Percentiles rank a stretch among this genome's conserved stretches.
phyloP scores from a whole-genome alignment of 2,888 invertebrate species.

The Girardia tigrina region DNA sequence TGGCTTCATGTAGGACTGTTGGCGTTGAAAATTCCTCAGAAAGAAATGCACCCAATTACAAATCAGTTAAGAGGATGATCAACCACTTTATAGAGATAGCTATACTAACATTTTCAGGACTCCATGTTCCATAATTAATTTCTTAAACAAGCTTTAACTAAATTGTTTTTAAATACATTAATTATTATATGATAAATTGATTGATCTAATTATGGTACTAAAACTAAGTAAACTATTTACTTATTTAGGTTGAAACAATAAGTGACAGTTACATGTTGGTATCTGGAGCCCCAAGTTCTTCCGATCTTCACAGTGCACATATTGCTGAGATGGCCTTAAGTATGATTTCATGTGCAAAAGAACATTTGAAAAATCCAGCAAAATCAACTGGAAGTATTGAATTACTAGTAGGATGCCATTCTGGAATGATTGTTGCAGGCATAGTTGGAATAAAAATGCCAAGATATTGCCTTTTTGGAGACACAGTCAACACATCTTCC shows the following conservation, averaged over 20 bases:
- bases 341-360: constrained; percentile 66
- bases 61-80: no score
- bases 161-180: no score
- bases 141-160: no score
- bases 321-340: constrained; percentile 69
- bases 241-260: constrained; percentile 72
- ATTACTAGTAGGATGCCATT: constrained; percentile 39
- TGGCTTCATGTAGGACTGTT: no score
- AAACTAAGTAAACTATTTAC: no score
- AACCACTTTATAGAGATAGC: no score
- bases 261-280: constrained; percentile 98
- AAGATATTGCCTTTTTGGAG: constrained; percentile 59
- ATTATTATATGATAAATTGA: no score
- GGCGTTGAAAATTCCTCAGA: no score
- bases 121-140: no score
- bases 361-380: constrained; percentile 28
- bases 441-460: constrained; percentile 84
- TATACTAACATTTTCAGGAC: no score
- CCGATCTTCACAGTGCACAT: constrained; percentile 70
- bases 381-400: constrained; percentile 27
- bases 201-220: no score
- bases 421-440: constrained; percentile 56
- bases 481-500: constrained; percentile 45
- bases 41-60: no score
- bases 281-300: constrained; percentile 78